These are phyloP conservation scores for Zapornia atra DNA, from an alignment of 2,113 vertebrate genomes.

Conservation along the genomic window DNA sequence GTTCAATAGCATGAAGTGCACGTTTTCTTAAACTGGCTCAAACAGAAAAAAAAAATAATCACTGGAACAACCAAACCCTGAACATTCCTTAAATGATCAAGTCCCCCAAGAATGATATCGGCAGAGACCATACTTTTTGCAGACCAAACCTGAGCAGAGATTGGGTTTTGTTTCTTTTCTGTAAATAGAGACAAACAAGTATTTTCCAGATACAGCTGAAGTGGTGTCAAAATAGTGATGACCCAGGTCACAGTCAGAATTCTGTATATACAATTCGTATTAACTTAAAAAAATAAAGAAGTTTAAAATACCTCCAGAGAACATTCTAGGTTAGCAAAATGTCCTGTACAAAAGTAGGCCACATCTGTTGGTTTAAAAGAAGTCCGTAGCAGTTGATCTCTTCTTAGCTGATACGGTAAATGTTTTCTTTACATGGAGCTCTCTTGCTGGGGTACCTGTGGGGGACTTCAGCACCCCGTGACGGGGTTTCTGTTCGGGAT, in stretches of 20 bases:
- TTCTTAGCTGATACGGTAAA: slow-evolving; percentile 26
- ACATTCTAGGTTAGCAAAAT: slow-evolving; percentile 65
- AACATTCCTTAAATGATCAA: neutral
- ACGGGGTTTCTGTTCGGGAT: slow-evolving; percentile 87
- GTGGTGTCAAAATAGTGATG: neutral
- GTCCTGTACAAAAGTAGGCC: slow-evolving; percentile 74
- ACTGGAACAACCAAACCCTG: neutral
- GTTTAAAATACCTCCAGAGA: slow-evolving; percentile 49
- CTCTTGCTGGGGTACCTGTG: slow-evolving; percentile 1
- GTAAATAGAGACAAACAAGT: neutral
- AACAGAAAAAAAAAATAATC: neutral
- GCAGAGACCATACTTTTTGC: neutral
- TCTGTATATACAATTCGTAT: neutral
- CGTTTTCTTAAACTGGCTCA: neutral
- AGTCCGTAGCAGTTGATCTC: slow-evolving; percentile 65
- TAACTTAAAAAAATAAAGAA: slow-evolving; percentile 69
- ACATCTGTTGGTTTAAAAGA: slow-evolving; percentile 66
- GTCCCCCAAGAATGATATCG: neutral
- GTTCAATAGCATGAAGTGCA: neutral
- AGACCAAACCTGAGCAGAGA: slow-evolving; percentile 50
- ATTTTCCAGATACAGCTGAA: neutral
- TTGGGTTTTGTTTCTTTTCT: neutral
- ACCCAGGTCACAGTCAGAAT: neutral
- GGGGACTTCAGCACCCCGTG: slow-evolving; percentile 88
- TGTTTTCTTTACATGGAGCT: slow-evolving; percentile 14